A percentile compares a stretch with the other conserved stretches of the same genome.
phyloP scores from a whole-genome alignment of 2,888 invertebrate species.

The Odontocerum albicorne region DNA sequence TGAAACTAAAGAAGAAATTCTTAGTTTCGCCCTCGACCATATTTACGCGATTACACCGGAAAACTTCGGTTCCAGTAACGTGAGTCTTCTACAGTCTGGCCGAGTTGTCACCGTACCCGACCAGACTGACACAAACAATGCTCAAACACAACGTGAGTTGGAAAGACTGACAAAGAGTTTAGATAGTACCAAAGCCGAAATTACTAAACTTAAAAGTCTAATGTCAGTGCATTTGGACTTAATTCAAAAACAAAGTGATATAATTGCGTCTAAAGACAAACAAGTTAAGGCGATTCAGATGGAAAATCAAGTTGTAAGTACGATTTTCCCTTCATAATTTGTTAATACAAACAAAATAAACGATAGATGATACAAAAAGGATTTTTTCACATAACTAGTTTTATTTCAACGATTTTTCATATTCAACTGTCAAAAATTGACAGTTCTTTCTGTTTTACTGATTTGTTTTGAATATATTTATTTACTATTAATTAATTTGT shows the following conservation, averaged over 20 bases:
- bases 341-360: too few relatives aligned
- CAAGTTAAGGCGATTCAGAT: constrained; percentile 68
- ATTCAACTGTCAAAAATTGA: too few relatives aligned
- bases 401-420: too few relatives aligned
- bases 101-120: constrained; percentile 1
- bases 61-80: constrained; percentile 38
- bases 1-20: constrained; percentile 57
- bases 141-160: constrained; percentile 11
- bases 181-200: constrained; percentile 48
- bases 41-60: constrained; percentile 59
- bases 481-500: too few relatives aligned
- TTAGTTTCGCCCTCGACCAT: constrained; percentile 70
- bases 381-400: too few relatives aligned
- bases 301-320: constrained; percentile 77
- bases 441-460: too few relatives aligned
- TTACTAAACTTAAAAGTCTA: constrained; percentile 75
- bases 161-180: constrained; percentile 3
- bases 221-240: constrained; percentile 81
- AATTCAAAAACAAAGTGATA: constrained; percentile 88
- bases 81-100: constrained; percentile 26
- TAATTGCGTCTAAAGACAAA: constrained; percentile 78
- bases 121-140: constrained; percentile 30
- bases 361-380: too few relatives aligned
- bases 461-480: too few relatives aligned
- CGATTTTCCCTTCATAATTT: neutral